These are phyloP conservation scores for Enteromius unitaeniatus DNA, from an alignment of 2,797 vertebrate species.

Conservation along the genomic window DNA sequence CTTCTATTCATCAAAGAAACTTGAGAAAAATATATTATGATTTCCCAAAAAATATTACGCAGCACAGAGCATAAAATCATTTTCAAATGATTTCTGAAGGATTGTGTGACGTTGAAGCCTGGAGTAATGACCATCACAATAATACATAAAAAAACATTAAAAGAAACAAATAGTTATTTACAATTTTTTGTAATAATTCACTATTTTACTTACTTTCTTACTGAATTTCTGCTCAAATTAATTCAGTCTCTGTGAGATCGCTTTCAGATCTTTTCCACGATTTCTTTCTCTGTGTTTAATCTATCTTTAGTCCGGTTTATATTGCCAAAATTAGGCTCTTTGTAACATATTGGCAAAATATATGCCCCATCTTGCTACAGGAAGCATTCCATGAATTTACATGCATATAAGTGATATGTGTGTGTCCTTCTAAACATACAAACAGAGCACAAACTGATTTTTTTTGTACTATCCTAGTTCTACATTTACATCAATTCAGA, in stretches of 20 bases:
- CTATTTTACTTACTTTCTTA: too few species aligned
- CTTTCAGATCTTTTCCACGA: neutral
- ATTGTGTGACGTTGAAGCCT: neutral
- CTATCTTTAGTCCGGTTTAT: too few species aligned
- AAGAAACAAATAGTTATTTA: neutral
- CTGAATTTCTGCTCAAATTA: neutral
- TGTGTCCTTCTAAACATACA: neutral
- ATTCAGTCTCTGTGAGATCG: neutral
- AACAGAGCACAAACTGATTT: neutral
- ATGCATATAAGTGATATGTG: neutral
- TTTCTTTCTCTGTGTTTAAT: neutral
- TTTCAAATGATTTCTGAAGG: neutral
- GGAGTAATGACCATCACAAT: neutral
- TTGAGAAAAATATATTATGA: neutral
- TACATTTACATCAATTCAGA: neutral
- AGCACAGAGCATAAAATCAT: neutral
- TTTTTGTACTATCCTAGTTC: neutral
- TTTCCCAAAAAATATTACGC: neutral
- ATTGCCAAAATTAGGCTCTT: neutral
- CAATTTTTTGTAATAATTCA: neutral
- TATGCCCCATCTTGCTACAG: neutral
- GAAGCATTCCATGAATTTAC: neutral
- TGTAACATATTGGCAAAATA: neutral
- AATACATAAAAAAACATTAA: neutral
- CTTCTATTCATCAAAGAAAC: neutral